Evolutionary conservation across 2,113 vertebrate species (phyloP).

Genomic region (Proterorhinus semilunaris): DNA sequence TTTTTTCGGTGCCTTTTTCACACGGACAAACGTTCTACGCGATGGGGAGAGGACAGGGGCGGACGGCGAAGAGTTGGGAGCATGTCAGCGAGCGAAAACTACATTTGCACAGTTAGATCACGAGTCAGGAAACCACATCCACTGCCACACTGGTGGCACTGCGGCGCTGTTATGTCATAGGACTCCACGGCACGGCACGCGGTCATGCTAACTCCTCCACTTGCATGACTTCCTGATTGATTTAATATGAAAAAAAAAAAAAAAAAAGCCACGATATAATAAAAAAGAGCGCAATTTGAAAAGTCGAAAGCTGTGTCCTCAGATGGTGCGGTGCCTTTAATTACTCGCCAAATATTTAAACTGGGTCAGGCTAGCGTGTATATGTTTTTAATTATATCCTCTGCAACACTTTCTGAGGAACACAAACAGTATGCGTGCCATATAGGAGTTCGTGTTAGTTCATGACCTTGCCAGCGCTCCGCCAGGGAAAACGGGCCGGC

Average conservation of each 20-base stretch:
- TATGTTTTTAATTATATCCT: neutral
- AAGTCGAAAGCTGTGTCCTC: too few species aligned
- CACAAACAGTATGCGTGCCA: neutral
- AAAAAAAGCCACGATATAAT: neutral
- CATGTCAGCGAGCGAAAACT: neutral
- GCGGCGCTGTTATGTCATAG: neutral
- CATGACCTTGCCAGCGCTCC: neutral
- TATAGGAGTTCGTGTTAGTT: neutral
- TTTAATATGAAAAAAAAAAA: neutral
- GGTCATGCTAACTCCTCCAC: neutral
- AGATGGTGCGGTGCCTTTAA: neutral
- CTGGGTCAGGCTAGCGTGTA: neutral
- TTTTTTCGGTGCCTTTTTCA: neutral
- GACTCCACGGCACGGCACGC: neutral
- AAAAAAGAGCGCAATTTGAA: neutral
- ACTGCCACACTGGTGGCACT: neutral
- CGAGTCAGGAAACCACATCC: slow-evolving; percentile 7
- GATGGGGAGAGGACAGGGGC: neutral
- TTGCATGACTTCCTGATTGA: neutral
- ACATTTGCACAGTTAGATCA: neutral
- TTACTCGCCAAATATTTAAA: neutral
- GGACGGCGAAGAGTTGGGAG: neutral
- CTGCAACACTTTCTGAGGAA: neutral
- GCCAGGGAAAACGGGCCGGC: neutral
- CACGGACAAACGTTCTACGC: neutral